These are phyloP conservation scores for Pissodes strobi DNA, from an alignment of 1,140 invertebrate species.

Conservation along the genomic window DNA sequence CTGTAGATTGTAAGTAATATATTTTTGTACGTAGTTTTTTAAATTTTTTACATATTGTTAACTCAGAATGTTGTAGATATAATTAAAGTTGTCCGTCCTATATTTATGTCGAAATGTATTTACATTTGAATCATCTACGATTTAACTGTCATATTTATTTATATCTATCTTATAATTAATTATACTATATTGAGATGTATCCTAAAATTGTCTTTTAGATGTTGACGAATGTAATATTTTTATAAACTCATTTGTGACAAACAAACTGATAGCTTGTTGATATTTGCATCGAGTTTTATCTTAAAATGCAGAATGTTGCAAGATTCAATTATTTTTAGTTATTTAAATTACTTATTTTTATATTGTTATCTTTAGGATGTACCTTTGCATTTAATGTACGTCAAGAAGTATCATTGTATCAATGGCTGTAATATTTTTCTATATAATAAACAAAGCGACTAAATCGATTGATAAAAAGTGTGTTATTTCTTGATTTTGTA, in stretches of 20 bases:
- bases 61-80: no score
- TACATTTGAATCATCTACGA: not conserved
- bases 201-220: no score
- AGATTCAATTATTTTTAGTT: constrained; percentile 2
- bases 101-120: constrained; percentile 7
- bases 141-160: not conserved
- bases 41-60: no score
- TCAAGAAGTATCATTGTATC: constrained; percentile 34
- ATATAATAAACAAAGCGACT: constrained; percentile 11
- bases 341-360: not conserved
- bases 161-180: constrained; percentile 4
- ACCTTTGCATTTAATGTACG: constrained; percentile 6
- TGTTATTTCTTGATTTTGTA: constrained; percentile 19
- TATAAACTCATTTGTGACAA: constrained; percentile 1
- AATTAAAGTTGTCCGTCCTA: constrained; percentile 12
- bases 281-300: constrained; percentile 5
- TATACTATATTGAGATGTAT: not conserved
- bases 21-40: no score
- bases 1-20: not conserved
- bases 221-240: not conserved
- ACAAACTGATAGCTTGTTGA: constrained; percentile 10
- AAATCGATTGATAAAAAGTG: not conserved
- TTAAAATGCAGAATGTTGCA: not conserved
- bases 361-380: constrained; percentile 2
- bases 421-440: constrained; percentile 22